Percentiles rank a stretch among this genome's conserved stretches.
phyloP scores from a whole-genome alignment of 2,888 invertebrate species.

The Trissolcus japonicus region DNA sequence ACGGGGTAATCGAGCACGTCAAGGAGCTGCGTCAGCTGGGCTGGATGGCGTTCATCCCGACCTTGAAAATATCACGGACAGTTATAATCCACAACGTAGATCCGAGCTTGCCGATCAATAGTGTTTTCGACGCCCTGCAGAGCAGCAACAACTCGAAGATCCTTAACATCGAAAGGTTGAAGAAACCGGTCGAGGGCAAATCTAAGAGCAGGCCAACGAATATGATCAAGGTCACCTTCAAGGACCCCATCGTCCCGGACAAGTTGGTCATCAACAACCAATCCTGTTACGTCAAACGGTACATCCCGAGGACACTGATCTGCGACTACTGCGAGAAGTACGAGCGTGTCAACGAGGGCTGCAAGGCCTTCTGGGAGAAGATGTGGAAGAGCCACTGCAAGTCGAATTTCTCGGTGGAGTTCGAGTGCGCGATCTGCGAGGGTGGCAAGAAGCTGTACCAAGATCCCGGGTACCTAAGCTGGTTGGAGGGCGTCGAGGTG shows the following conservation, averaged over 20 bases:
- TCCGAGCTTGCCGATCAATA: not conserved
- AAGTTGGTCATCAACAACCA: constrained; percentile 13
- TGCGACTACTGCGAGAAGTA: constrained; percentile 35
- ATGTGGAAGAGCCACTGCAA: constrained; percentile 39
- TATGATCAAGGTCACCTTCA: constrained; percentile 31
- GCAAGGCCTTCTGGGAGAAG: constrained; percentile 25
- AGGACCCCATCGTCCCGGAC: constrained; percentile 18
- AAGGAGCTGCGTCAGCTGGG: constrained; percentile 28
- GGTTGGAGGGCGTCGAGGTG: constrained; percentile 7
- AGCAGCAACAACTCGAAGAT: constrained; percentile 14
- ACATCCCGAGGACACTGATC: not conserved
- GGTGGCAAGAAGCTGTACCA: constrained; percentile 20
- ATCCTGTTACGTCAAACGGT: constrained; percentile 24
- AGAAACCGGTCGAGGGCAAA: not conserved
- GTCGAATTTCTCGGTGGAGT: constrained; percentile 25
- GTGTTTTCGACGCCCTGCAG: not conserved
- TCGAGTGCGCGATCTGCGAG: constrained; percentile 31
- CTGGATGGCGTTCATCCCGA: constrained; percentile 35
- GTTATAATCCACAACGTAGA: constrained; percentile 33
- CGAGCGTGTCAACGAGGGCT: constrained; percentile 22
- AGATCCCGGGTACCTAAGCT: not conserved
- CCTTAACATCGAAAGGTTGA: constrained; percentile 13
- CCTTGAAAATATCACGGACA: constrained; percentile 21
- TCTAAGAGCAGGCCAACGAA: not conserved
- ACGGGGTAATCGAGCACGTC: constrained; percentile 14